A percentile compares a stretch with the other conserved stretches of the same genome.
Evolutionary conservation across 1,140 invertebrate species (phyloP).

Genomic region (Oedothorax gibbosus): DNA sequence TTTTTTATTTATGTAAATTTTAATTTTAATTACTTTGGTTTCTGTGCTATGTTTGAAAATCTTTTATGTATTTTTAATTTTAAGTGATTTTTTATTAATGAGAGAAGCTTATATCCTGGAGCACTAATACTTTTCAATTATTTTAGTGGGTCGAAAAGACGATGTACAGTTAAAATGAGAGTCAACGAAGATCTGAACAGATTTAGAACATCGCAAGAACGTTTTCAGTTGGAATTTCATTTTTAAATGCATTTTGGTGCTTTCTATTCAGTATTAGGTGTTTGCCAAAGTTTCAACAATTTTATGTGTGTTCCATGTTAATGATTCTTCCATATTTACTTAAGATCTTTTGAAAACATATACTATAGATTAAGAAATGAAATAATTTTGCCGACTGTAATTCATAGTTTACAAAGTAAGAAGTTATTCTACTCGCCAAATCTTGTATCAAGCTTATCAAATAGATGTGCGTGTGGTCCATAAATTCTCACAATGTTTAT

Average conservation of each 20-base stretch:
- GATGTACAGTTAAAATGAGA: conserved; percentile 46
- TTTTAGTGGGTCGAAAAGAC: conserved; percentile 61
- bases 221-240: conserved; percentile 2
- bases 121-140: conserved; percentile 3
- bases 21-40: neutral
- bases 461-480: too few species aligned
- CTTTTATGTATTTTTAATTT: neutral
- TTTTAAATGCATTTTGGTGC: conserved; percentile 4
- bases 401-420: too few species aligned
- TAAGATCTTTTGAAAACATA: too few species aligned
- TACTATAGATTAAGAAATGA: too few species aligned
- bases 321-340: too few species aligned
- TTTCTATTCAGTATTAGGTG: conserved; percentile 23
- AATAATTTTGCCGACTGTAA: too few species aligned
- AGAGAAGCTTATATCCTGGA: neutral
- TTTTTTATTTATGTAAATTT: neutral
- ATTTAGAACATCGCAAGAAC: neutral
- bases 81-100: too few species aligned
- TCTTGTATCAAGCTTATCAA: too few species aligned
- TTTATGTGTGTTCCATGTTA: too few species aligned
- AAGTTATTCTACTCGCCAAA: too few species aligned
- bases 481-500: too few species aligned
- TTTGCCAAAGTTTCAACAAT: conserved; percentile 4
- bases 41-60: neutral
- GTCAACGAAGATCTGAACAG: neutral